Evolutionary conservation across 2,888 invertebrate genomes (phyloP).

Genomic region (Tiliacea citrago): DNA sequence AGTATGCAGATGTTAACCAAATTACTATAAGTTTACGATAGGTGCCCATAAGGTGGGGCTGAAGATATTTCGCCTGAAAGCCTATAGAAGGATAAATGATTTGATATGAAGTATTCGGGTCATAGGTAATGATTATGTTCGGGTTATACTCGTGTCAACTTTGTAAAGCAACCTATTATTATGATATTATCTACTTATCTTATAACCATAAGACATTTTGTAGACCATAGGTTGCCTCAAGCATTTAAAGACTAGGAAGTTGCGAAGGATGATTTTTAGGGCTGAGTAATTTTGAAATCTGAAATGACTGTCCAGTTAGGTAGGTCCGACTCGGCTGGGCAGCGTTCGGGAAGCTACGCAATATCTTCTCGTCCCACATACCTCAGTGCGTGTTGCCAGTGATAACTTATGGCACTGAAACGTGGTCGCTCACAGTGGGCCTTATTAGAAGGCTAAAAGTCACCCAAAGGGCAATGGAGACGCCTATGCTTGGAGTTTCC

Average conservation of each 20-base stretch:
- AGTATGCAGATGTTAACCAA: neutral
- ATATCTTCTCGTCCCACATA: too few relatives aligned
- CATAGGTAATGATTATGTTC: neutral
- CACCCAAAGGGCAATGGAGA: too few relatives aligned
- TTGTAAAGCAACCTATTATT: neutral
- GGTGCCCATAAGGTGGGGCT: neutral
- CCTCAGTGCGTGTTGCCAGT: too few relatives aligned
- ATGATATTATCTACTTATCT: too few relatives aligned
- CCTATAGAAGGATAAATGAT: neutral
- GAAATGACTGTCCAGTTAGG: too few relatives aligned
- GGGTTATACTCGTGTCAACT: neutral
- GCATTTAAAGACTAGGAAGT: neutral
- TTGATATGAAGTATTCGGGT: constrained; percentile 1
- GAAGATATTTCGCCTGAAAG: constrained; percentile 24
- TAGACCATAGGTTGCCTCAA: neutral
- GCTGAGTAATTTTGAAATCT: neutral
- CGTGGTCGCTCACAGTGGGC: too few relatives aligned
- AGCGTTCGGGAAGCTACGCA: too few relatives aligned
- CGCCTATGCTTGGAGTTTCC: too few relatives aligned
- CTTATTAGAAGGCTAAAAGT: too few relatives aligned
- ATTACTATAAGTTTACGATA: constrained; percentile 58
- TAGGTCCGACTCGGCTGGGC: too few relatives aligned
- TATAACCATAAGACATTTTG: neutral
- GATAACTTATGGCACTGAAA: too few relatives aligned
- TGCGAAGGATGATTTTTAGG: neutral